Percentiles rank a stretch among this genome's conserved stretches.
These are phyloP conservation scores for Cheirogaleus major DNA, from an alignment of 2,797 vertebrate genomes.

Conservation along the genomic window DNA sequence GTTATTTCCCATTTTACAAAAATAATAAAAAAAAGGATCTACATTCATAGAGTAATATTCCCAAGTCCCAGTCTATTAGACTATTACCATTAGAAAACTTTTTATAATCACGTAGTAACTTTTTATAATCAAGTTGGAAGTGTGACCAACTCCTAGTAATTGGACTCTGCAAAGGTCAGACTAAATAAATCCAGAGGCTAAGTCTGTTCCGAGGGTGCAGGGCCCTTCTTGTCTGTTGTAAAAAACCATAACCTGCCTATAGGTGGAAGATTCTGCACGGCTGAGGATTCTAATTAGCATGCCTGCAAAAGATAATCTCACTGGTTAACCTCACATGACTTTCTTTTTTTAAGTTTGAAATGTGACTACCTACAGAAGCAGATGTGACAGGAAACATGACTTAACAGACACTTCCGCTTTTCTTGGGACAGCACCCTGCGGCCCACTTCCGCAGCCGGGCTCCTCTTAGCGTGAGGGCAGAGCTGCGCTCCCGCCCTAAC, in stretches of 20 bases:
- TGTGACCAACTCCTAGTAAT: not conserved
- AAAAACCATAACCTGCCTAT: not conserved
- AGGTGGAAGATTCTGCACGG: not conserved
- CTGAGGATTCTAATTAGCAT: not conserved
- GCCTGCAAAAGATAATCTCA: not conserved
- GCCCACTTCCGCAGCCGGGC: conserved; percentile 3
- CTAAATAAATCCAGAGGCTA: not conserved
- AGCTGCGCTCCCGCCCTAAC: not conserved
- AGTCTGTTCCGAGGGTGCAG: not conserved
- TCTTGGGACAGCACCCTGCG: conserved; percentile 43
- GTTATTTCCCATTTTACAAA: not conserved
- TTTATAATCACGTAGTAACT: not conserved
- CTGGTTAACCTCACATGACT: not conserved
- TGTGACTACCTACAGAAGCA: conserved; percentile 22
- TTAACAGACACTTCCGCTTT: conserved; percentile 62
- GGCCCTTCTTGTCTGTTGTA: not conserved
- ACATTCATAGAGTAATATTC: not conserved
- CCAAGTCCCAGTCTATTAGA: not conserved
- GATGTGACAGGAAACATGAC: conserved; percentile 60
- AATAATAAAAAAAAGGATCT: not conserved
- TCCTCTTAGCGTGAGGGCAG: not conserved
- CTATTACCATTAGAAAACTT: not conserved
- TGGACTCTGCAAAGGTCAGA: not conserved
- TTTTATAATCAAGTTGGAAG: not conserved
- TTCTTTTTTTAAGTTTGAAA: not conserved